Conservation (phyloP, 2,113 vertebrate genomes). For the Lontra canadensis region DNA sequence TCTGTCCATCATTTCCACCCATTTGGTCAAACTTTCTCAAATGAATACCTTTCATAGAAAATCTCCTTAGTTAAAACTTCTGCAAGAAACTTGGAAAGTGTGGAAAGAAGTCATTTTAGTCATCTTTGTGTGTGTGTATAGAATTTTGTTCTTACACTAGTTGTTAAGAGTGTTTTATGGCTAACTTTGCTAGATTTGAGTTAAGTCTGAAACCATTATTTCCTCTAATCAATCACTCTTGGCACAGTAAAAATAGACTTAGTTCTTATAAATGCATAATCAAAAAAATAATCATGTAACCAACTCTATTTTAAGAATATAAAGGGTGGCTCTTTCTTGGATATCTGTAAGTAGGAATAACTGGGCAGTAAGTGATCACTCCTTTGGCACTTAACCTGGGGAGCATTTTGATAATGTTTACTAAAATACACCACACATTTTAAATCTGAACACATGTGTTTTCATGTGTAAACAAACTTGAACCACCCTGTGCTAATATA, state of each 20-base stretch:
- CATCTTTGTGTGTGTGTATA: not conserved
- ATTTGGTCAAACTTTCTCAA: conserved; percentile 22
- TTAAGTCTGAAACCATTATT: conserved; percentile 30
- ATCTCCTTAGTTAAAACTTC: not conserved
- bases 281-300: not conserved
- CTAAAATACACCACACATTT: not conserved
- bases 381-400: not conserved
- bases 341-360: not conserved
- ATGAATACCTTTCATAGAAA: not conserved
- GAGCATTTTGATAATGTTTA: not conserved
- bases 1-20: conserved; percentile 30
- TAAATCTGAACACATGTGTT: not conserved
- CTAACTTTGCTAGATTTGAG: conserved; percentile 30
- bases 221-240: not conserved
- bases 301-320: not conserved
- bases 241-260: not conserved
- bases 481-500: not conserved
- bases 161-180: not conserved
- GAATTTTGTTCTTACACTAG: not conserved
- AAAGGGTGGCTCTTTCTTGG: not conserved
- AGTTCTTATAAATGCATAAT: not conserved
- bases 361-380: not conserved
- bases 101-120: conserved; percentile 9
- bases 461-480: conserved; percentile 29
- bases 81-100: not conserved